Evolutionary conservation across 2,888 invertebrate species (phyloP), one percentile per base, ranked within the genome.

Genomic region (Eupithecia inturbata): DNA sequence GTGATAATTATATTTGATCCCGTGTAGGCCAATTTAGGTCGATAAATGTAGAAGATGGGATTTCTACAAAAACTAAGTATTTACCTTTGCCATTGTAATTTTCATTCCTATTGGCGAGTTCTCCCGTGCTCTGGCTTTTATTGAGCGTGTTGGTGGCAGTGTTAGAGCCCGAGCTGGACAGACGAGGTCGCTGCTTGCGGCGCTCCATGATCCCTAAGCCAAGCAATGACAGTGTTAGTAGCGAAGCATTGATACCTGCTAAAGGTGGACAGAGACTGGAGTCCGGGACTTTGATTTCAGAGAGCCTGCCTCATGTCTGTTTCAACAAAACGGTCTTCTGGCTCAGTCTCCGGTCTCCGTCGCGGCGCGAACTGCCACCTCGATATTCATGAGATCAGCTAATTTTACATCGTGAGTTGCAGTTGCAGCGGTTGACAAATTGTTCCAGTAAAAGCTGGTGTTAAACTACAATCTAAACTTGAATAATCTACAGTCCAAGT

Each of bases 51-150:
- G n/a, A n/a, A n/a, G n/a, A n/a, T n/a, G n/a, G n/a, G n/a, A n/a
- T n/a, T n/a, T 26, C 22, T 53, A 53, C 10, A 12, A 12, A 57
- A 57, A 22, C 22, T 22, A 26, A 28, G 7, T 36, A 36, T 33
- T 64, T 84, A 89, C 87, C 87, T 86, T 88, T 88, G 78, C 85
- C 85, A 82, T 83, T 86, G 79, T 91, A 92, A 83, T 90, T 92
- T 74, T 94, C 93, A 80, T 91, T 93, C 82, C 94, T 92, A 82
- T 86, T 93, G 41, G 95, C 94, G 74, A 95, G 87, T 86, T 95
- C 95, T 63, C 95, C 95, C 63, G 95, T 95, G 82, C 95, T 95
- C 82, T 95, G 95, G 78, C 95, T 95, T 87, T 95, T 95, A 82
- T 95, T 94, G 64, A 95, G 88, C 14, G 94, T 92, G 71, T 89